Percentiles rank a stretch among this genome's conserved stretches.
phyloP scores from a whole-genome alignment of 2,797 vertebrate species.

The Hippocampus kuda region DNA sequence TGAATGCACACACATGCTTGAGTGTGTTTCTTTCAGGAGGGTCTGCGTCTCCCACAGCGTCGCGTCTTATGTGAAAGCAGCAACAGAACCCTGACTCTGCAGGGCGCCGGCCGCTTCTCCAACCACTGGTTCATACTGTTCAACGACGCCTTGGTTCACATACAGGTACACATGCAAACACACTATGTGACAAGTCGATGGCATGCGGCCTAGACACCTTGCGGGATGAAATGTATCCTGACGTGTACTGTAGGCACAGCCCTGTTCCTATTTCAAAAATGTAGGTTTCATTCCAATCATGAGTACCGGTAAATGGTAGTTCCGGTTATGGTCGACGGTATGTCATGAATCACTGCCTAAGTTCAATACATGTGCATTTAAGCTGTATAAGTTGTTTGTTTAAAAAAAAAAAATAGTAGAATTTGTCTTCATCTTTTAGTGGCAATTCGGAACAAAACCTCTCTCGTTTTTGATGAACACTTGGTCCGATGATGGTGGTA shows the following conservation, averaged over 20 bases:
- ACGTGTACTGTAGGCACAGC: not conserved
- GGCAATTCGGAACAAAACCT: too few species aligned
- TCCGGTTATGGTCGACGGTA: too few species aligned
- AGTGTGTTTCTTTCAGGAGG: slow-evolving; percentile 66
- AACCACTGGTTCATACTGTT: slow-evolving; percentile 97
- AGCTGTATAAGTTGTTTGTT: too few species aligned
- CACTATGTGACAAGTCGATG: not conserved
- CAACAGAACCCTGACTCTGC: slow-evolving; percentile 79
- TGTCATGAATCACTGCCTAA: too few species aligned
- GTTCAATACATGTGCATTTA: too few species aligned
- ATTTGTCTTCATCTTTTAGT: too few species aligned
- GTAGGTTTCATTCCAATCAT: not conserved
- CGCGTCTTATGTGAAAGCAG: slow-evolving; percentile 90
- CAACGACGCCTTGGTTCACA: slow-evolving; percentile 87
- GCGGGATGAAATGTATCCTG: not conserved
- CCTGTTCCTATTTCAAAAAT: not conserved
- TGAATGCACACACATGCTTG: not conserved
- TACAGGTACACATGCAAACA: slow-evolving; percentile 72
- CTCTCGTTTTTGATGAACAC: too few species aligned
- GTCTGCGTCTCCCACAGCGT: slow-evolving; percentile 78
- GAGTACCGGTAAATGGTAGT: not conserved
- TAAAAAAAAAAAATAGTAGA: too few species aligned
- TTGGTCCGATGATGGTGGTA: too few species aligned
- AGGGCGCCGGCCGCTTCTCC: slow-evolving; percentile 89
- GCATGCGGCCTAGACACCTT: not conserved